phyloP scores from a whole-genome alignment of 2,113 vertebrate species.

The Promerops cafer region DNA sequence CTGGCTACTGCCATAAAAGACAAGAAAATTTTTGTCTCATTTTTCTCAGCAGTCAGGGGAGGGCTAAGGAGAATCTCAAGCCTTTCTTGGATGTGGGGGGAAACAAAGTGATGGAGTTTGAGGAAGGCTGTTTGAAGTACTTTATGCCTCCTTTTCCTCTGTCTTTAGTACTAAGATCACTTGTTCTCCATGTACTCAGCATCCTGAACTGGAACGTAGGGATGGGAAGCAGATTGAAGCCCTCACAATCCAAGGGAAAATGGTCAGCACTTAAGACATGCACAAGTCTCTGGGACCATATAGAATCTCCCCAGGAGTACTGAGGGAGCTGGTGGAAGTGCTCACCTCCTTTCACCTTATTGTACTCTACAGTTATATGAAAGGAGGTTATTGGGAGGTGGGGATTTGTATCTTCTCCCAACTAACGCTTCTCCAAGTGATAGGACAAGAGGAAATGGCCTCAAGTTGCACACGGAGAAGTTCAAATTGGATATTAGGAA shows the following conservation, averaged over 20 bases:
- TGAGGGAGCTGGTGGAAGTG: not conserved
- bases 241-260: not conserved
- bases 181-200: not conserved
- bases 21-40: not conserved
- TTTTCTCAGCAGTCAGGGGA: not conserved
- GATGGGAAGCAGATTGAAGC: not conserved
- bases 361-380: not conserved
- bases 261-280: not conserved
- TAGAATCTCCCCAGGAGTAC: not conserved
- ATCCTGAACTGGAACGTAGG: not conserved
- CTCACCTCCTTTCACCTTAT: not conserved
- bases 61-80: not conserved
- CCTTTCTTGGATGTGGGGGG: not conserved
- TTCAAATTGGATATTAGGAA: not conserved
- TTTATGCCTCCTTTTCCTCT: not conserved
- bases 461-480: not conserved
- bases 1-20: not conserved
- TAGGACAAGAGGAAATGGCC: not conserved
- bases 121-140: not conserved
- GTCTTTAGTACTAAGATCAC: not conserved
- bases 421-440: rapidly evolving
- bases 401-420: not conserved
- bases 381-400: not conserved
- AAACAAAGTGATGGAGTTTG: not conserved
- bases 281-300: not conserved